Evolutionary conservation across 2,797 vertebrate genomes (phyloP), one percentile per base, ranked within the genome.

Genomic region (Gastrophryne carolinensis): DNA sequence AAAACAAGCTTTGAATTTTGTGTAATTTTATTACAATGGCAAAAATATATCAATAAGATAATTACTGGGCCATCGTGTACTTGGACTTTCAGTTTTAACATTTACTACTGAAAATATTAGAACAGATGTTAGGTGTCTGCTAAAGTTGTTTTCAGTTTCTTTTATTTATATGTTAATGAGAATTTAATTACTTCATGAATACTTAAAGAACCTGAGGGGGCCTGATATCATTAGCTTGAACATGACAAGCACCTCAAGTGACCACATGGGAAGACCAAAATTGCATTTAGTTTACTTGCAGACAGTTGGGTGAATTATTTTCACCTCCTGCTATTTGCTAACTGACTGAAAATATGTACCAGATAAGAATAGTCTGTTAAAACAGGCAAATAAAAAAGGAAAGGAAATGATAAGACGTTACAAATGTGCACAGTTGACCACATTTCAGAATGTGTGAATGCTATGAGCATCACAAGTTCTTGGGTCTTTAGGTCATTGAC

Each of bases 131-230:
- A 89, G 86, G 86, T 89, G 84, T 84, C 87, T 92, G 81, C 89
- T 90, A 89, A 90, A 88, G 86, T 91, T 92, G 88, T 89, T 90
- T 87, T 86, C 80, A 87, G 88, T 89, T 92, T 92, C 89, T 90
- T 93, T 92, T 92, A 92, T 93, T 92, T 92, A 91, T 92, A 92
- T 91, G 90, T 90, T 92, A 93, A 94, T 93, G 90, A 91, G 92
- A 91, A 90, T 92, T 91, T 93, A 93, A 93, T 94, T 92, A 92
- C 91, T 91, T 90, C 84, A 89, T 92, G 90, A 93, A 92, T 92
- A 90, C 90, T 90, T 92, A 90, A 92, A 90, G 88, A 91, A 91
- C 91, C 90, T 91, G 87, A 91, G 88, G 89, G 86, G 90, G 88
- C 87, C 91, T 91, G 89, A 90, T 91, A 92, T 92, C 92, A 90